phyloP scores from a whole-genome alignment of 2,888 invertebrate species.

The Heteromurus nitidus region DNA sequence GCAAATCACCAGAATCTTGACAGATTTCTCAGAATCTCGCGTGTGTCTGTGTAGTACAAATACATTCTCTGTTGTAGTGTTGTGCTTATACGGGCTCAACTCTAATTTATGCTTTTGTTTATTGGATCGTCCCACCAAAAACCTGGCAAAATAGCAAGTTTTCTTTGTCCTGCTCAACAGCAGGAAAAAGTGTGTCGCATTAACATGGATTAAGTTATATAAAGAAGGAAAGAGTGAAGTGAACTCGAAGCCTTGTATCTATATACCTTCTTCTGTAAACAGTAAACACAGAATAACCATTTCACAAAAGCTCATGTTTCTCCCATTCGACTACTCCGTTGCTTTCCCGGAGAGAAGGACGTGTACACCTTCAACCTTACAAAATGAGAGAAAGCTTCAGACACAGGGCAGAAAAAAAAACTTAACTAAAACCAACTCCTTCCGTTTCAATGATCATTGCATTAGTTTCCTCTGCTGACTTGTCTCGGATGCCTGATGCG shows the following conservation, averaged over 20 bases:
- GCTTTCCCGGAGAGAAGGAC: too few species aligned
- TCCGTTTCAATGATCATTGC: conserved; percentile 47
- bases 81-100: neutral
- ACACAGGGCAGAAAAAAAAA: neutral
- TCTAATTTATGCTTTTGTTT: conserved; percentile 46
- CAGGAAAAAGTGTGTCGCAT: conserved; percentile 8
- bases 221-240: neutral
- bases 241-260: too few species aligned
- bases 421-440: too few species aligned
- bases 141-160: neutral
- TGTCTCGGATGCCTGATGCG: too few species aligned
- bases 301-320: too few species aligned
- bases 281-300: too few species aligned
- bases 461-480: conserved; percentile 25
- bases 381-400: too few species aligned
- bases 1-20: conserved; percentile 49
- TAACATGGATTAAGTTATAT: conserved; percentile 13
- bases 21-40: conserved; percentile 10
- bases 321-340: too few species aligned
- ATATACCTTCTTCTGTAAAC: too few species aligned
- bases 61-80: neutral
- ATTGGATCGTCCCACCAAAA: neutral
- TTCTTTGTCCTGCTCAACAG: neutral
- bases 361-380: too few species aligned
- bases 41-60: conserved; percentile 1